Conservation (phyloP, 2,113 vertebrate genomes). For the Xiphophorus couchianus region DNA sequence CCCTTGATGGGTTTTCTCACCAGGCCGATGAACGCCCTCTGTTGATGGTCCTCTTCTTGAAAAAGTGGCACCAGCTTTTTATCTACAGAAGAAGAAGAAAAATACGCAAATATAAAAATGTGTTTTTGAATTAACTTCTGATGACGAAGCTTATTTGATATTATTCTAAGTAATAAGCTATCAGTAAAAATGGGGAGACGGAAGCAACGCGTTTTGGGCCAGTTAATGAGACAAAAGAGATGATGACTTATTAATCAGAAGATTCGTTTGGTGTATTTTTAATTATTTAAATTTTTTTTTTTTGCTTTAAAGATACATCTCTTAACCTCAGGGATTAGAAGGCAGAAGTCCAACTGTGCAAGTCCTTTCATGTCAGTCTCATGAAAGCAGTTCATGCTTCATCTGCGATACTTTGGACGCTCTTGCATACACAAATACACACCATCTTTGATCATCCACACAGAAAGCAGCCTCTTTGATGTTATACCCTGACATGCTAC, state of each 20-base stretch:
- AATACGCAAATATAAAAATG: constrained; percentile 24
- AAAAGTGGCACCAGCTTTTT: constrained; percentile 87
- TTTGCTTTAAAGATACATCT: constrained; percentile 45
- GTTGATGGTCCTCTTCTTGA: constrained; percentile 90
- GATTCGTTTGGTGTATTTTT: constrained; percentile 29
- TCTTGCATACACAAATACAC: constrained; percentile 19
- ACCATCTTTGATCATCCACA: constrained; percentile 35
- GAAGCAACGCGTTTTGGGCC: constrained; percentile 6
- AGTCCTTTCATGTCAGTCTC: constrained; percentile 36
- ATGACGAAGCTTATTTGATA: constrained; percentile 7
- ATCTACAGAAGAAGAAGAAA: constrained; percentile 74
- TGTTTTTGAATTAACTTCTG: constrained; percentile 38
- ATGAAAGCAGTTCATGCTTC: constrained; percentile 27
- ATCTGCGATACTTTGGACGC: constrained; percentile 15
- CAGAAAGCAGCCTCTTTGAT: constrained; percentile 40
- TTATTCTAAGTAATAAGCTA: constrained; percentile 20
- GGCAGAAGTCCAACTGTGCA: constrained; percentile 21
- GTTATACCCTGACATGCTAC: constrained; percentile 20
- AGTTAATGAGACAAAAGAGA: constrained; percentile 29
- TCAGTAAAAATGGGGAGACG: not conserved
- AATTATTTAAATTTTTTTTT: too few species aligned
- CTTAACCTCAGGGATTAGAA: constrained; percentile 17
- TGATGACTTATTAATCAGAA: constrained; percentile 23
- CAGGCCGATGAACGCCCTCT: constrained; percentile 89
- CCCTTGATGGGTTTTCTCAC: constrained; percentile 74